Evolutionary conservation across 1,140 invertebrate genomes (phyloP).

Genomic region (Mactra quadrangularis): DNA sequence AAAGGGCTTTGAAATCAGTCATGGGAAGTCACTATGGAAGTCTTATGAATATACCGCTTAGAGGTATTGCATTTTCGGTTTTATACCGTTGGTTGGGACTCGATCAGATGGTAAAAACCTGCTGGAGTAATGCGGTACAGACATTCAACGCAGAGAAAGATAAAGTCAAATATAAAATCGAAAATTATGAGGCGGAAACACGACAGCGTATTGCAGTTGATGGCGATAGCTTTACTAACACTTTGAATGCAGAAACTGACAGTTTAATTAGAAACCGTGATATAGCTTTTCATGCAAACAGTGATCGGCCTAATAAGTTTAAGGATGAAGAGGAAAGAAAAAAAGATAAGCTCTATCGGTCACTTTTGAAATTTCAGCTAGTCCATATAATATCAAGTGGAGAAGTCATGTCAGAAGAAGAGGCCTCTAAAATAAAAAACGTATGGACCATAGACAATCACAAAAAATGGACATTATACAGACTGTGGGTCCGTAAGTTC

Average conservation of each 20-base stretch:
- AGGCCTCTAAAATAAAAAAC: conserved; percentile 56
- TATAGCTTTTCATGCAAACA: conserved; percentile 5
- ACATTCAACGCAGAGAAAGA: neutral
- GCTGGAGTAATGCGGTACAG: no score
- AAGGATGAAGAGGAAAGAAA: no score
- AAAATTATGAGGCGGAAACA: neutral
- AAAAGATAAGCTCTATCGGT: no score
- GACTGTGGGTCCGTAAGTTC: conserved; percentile 72
- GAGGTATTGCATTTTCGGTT: neutral
- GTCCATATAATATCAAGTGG: neutral
- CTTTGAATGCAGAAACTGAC: neutral
- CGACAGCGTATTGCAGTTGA: no score
- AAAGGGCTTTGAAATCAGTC: neutral
- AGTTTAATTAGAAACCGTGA: neutral
- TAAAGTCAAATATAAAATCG: no score
- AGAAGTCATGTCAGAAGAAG: conserved; percentile 57
- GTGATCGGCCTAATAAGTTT: neutral
- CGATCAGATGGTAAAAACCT: no score
- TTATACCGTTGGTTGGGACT: neutral
- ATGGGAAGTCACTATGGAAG: neutral
- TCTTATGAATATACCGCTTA: neutral
- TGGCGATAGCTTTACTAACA: no score
- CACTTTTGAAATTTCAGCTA: no score
- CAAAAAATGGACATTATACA: conserved; percentile 79
- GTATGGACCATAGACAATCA: conserved; percentile 72